Evolutionary conservation across 1,140 invertebrate genomes (phyloP).

Genomic region (Zaprionus inermis): DNA sequence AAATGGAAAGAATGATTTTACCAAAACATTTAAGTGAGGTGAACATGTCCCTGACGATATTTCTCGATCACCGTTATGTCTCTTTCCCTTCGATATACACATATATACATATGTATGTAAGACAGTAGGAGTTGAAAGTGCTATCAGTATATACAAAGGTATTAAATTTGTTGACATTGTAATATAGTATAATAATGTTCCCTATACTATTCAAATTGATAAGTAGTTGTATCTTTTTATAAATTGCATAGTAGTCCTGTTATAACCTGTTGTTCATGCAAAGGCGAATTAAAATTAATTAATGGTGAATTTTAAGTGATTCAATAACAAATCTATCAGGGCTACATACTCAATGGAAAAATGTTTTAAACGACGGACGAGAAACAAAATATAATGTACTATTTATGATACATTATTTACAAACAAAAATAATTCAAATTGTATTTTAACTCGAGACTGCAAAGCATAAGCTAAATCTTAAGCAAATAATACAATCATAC

Average conservation of each 20-base stretch:
- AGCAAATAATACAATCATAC: neutral
- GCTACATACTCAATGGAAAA: neutral
- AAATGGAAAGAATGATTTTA: neutral
- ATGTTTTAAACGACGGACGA: neutral
- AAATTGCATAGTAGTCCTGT: neutral
- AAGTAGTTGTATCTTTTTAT: neutral
- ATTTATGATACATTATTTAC: neutral
- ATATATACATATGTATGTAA: neutral
- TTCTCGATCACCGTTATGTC: neutral
- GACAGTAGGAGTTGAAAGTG: neutral
- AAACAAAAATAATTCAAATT: neutral
- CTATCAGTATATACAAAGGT: neutral
- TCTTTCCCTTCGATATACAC: neutral
- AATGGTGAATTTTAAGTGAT: slow-evolving; percentile 5
- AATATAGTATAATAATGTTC: neutral
- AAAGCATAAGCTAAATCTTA: neutral
- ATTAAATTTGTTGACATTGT: neutral
- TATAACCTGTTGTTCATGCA: neutral
- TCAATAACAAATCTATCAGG: slow-evolving; percentile 3
- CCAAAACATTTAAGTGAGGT: neutral
- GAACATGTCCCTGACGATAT: neutral
- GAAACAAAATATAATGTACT: neutral
- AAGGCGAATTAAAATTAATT: neutral
- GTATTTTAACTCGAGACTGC: neutral
- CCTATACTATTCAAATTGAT: neutral